Evolutionary conservation across 2,888 invertebrate genomes (phyloP).

Genomic region (Nephrocerus scutellatus): DNA sequence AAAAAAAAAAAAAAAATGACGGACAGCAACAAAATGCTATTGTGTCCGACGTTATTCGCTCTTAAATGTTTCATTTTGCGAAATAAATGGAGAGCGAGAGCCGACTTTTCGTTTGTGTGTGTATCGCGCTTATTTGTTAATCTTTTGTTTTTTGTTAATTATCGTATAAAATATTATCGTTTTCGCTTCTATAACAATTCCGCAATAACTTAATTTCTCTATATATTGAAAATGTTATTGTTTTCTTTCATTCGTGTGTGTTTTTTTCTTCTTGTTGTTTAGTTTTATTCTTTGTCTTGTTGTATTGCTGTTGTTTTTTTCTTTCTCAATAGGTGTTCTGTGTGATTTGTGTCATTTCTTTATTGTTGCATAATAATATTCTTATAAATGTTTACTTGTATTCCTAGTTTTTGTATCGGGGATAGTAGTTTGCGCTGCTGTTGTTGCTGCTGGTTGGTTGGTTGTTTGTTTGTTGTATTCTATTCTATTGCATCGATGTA

Average conservation of each 20-base stretch:
- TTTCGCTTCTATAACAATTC: slow-evolving; percentile 7
- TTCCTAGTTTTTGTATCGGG: slow-evolving; percentile 15
- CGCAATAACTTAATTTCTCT: slow-evolving; percentile 3
- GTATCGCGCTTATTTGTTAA: slow-evolving; percentile 8
- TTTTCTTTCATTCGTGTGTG: slow-evolving; percentile 30
- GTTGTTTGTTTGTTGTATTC: slow-evolving; percentile 18
- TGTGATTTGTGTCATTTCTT: slow-evolving; percentile 18
- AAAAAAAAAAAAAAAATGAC: too few relatives aligned
- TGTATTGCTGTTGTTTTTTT: slow-evolving; percentile 16
- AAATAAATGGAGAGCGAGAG: too few relatives aligned
- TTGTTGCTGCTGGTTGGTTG: slow-evolving; percentile 14
- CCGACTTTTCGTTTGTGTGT: slow-evolving; percentile 8
- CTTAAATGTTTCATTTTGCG: too few relatives aligned
- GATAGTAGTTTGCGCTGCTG: slow-evolving; percentile 17
- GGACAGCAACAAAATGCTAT: too few relatives aligned
- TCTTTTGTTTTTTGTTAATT: slow-evolving; percentile 10
- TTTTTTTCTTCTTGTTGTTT: slow-evolving; percentile 20
- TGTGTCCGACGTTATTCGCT: too few relatives aligned
- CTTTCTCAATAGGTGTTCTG: slow-evolving; percentile 16
- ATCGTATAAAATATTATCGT: too few relatives aligned
- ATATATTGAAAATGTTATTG: slow-evolving; percentile 29
- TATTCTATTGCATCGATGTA: slow-evolving; percentile 47
- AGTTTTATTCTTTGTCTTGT: slow-evolving; percentile 25
- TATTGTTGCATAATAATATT: slow-evolving; percentile 15
- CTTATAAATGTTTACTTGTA: slow-evolving; percentile 10